Evolutionary conservation across 2,888 invertebrate species (phyloP), one percentile per base, ranked within the genome.

Genomic region (Drosophila borborema): DNA sequence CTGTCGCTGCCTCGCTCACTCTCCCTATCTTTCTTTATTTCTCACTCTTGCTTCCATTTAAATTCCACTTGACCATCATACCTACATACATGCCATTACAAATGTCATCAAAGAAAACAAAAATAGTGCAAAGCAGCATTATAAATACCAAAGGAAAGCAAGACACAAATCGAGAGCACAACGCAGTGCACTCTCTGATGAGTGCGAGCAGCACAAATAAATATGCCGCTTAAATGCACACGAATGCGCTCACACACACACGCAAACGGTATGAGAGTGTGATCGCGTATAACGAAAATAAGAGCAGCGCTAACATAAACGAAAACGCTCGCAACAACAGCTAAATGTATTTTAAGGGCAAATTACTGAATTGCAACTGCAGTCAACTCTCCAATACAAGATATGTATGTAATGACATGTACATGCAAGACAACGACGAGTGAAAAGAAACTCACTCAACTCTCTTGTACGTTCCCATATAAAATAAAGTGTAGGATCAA

Each of bases 251-350:
- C n/a, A 34, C 41, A 56, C 34, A 53, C 54, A 8, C 43, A 51
- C 34, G 36, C 45, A 54, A 36, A n/a, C 14, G 4, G 8, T 12
- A 12, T 18, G 2, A 12, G 7, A 16, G 8, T 55, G 14, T 28
- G 63, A 56, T 58, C 56, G 28, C 7, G 10, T 9, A 51, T 14
- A 43, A 14, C 56, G 28, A 28, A 28, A 43, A 18, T 10, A 41
- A 55, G 10, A 48, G 14, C 16, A 28, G 14, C 14, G 28, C 23
- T 14, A 41, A 28, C 40, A 23, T 51, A 34, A 51, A 48, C 45
- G 28, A 28, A 28, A 28, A 28, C 28, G 28, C 28, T 28, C 28
- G 23, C 23, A 2, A 28, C 28, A 28, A 28, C 28, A 28, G 28
- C 4, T 28, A 28, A 28, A 28, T 28, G 28, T 28, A 28, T 6